Evolutionary conservation across 2,888 invertebrate genomes (phyloP).

Genomic region (Drosophila birchii): DNA sequence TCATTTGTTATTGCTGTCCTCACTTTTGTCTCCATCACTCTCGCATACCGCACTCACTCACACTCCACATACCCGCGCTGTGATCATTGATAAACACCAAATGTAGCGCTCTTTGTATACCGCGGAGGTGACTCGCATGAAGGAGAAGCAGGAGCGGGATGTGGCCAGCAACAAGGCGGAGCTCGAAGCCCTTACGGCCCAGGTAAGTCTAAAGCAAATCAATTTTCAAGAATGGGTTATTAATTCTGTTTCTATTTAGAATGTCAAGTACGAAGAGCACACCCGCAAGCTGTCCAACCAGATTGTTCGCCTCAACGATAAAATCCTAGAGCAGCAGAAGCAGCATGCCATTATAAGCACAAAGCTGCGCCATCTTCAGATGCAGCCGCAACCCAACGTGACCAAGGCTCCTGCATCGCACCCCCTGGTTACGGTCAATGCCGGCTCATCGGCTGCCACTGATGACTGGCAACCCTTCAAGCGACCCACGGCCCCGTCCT

Average conservation of each 20-base stretch:
- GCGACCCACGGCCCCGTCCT: constrained; percentile 61
- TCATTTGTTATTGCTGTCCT: constrained; percentile 29
- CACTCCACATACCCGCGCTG: constrained; percentile 1
- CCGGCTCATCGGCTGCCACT: constrained; percentile 18
- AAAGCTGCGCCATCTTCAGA: constrained; percentile 78
- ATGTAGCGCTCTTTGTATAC: constrained; percentile 83
- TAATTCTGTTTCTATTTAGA: constrained; percentile 9
- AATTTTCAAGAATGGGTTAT: neutral
- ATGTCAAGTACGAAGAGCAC: constrained; percentile 81
- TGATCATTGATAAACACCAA: constrained; percentile 35
- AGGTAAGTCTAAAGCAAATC: constrained; percentile 64
- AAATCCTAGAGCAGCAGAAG: constrained; percentile 82
- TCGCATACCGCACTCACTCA: neutral
- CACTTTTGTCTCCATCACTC: constrained; percentile 27
- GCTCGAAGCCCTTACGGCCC: constrained; percentile 66
- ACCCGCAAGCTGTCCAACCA: constrained; percentile 82
- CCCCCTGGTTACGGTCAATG: neutral
- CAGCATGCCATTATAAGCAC: constrained; percentile 82
- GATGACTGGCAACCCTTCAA: constrained; percentile 64
- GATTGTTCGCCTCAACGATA: constrained; percentile 82
- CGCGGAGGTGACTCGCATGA: constrained; percentile 83
- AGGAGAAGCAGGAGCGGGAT: constrained; percentile 83
- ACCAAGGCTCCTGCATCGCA: neutral
- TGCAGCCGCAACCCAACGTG: constrained; percentile 8
- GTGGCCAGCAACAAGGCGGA: constrained; percentile 64